Evolutionary conservation across 2,888 invertebrate species (phyloP).

Genomic region (Lottia gigantea): DNA sequence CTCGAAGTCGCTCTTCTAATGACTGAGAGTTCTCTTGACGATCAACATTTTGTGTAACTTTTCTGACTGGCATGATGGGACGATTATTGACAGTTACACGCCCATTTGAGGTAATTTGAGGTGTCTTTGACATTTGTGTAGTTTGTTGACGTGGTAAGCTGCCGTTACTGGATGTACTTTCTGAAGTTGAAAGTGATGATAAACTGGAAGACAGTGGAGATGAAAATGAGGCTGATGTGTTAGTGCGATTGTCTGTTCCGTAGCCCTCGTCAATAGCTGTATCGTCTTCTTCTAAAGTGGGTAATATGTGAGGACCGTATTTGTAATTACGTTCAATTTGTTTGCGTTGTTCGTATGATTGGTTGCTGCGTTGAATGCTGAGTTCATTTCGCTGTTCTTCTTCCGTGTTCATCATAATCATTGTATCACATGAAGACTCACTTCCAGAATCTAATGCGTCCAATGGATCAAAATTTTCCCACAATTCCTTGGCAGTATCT

Average conservation of each 20-base stretch:
- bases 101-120: slow-evolving; percentile 24
- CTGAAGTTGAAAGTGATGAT: slow-evolving; percentile 38
- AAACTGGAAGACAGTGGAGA: slow-evolving; percentile 54
- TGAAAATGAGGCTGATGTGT: slow-evolving; percentile 46
- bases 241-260: slow-evolving; percentile 52
- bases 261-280: slow-evolving; percentile 54
- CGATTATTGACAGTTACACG: slow-evolving; percentile 20
- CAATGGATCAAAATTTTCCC: slow-evolving; percentile 45
- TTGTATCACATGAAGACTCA: slow-evolving; percentile 48
- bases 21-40: background rate
- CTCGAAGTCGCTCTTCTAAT: slow-evolving; percentile 50
- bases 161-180: slow-evolving; percentile 26
- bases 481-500: slow-evolving; percentile 42
- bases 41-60: slow-evolving; percentile 18
- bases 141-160: background rate
- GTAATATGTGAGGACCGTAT: background rate
- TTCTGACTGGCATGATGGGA: slow-evolving; percentile 21
- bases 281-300: slow-evolving; percentile 25
- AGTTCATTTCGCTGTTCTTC: slow-evolving; percentile 44
- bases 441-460: slow-evolving; percentile 46
- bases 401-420: slow-evolving; percentile 52
- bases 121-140: slow-evolving; percentile 10
- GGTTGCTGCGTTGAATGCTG: slow-evolving; percentile 42
- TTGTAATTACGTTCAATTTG: background rate
- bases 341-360: slow-evolving; percentile 37